Base-by-base conservation (phyloP, 2,113 vertebrate genomes). In the Myxocyprinus asiaticus region DNA sequence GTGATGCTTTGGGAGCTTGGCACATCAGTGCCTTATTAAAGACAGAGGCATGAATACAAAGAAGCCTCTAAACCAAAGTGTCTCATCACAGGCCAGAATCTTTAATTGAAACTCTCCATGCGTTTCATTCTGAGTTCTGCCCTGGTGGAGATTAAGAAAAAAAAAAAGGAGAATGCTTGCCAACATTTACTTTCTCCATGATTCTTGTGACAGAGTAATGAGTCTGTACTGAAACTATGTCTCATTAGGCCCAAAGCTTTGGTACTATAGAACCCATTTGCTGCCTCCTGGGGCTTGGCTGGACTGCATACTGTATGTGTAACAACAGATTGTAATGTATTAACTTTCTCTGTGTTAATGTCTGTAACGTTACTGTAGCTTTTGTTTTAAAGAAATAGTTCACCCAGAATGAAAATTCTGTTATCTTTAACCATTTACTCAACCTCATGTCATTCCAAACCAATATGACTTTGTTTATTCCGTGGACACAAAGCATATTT, bases 31-130 rank as follows among this genome's bases (percentile, higher is more conserved):
- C 63, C 55, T 75, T 67, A 75, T 80, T 80, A 75, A 61, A 68
- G 71, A 81, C 15, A 50, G 70, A 81, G 47, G 70, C 78, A 81
- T 76, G 70, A 75, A 79, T 67, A 47, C 43, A 69, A 9, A 2
- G 77, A 78, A 73, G 62, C 69, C 61, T 61, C 50, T 43, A 61
- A 59, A 67, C 74, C 11, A 75, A 80, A 80, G 70, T 73, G 47
- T 59, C n/a, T 75, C 63, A 51, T 51, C 56, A 33, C 7, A 67
- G 79, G 47, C 64, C 66, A 74, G 22, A 33, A 33, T 33, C 22
- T 33, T 33, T 33, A 33, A 33, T 33, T 33, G 78, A 80, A 80
- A 59, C 78, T 50, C 70, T 67, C 22, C 58, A 67, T 63, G 69
- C 71, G 11, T 50, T 74, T 75, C 43, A 59, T 74, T 63, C 76